Conservation (phyloP, 2,113 vertebrate species). For the Loxodonta africana region DNA sequence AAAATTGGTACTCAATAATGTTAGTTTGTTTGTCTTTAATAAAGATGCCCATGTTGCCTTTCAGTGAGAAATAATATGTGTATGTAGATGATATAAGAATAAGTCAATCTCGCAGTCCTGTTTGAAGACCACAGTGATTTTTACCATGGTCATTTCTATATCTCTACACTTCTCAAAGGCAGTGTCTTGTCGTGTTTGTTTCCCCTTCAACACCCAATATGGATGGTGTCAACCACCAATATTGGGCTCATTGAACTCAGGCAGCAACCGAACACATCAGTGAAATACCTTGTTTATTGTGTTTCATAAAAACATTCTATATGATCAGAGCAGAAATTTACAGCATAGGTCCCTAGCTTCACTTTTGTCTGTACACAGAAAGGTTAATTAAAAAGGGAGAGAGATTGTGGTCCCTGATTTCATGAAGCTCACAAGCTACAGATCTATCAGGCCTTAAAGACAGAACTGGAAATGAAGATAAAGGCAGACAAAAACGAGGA, state of each 20-base stretch:
- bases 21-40: constrained; percentile 1
- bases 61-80: neutral
- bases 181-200: neutral
- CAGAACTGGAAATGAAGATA: constrained; percentile 24
- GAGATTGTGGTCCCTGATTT: neutral
- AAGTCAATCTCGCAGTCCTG: neutral
- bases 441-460: constrained; percentile 8
- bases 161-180: neutral
- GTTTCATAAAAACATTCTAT: neutral
- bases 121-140: neutral
- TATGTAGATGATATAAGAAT: neutral
- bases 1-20: neutral
- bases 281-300: neutral
- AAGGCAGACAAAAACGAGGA: constrained; percentile 11
- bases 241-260: neutral
- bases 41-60: neutral
- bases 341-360: neutral
- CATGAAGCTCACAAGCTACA: neutral
- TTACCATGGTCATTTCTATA: neutral
- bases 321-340: neutral
- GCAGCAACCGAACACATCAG: neutral
- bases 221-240: neutral
- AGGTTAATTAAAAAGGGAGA: neutral
- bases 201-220: neutral
- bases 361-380: neutral